Evolutionary conservation across 2,113 vertebrate species (phyloP).

Genomic region (Brachirus orientalis): DNA sequence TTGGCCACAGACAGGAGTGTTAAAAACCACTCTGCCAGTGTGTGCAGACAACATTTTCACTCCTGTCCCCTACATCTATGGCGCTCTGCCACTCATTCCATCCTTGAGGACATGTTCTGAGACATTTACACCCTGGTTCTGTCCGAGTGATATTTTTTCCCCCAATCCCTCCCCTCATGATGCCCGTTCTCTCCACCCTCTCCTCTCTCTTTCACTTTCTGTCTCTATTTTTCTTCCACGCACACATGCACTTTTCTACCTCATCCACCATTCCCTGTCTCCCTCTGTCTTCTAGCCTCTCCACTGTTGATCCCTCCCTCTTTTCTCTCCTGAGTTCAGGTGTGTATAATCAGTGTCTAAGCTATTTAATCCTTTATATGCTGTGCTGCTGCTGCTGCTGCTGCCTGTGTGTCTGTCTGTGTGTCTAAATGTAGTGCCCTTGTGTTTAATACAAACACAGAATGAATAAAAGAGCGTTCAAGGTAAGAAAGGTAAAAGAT

Average conservation of each 20-base stretch:
- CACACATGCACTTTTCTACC: slow-evolving; percentile 2
- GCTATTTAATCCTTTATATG: slow-evolving; percentile 62
- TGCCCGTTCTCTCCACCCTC: slow-evolving; percentile 41
- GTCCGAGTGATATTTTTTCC: slow-evolving; percentile 30
- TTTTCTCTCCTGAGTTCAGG: slow-evolving; percentile 53
- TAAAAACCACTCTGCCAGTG: slow-evolving; percentile 67
- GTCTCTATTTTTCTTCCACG: slow-evolving; percentile 25
- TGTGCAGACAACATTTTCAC: slow-evolving; percentile 55
- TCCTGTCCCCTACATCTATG: slow-evolving; percentile 21
- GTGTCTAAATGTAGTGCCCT: slow-evolving; percentile 44
- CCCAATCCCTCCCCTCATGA: neutral
- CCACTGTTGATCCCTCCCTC: slow-evolving; percentile 24
- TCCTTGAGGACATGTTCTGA: slow-evolving; percentile 54
- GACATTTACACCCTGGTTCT: slow-evolving; percentile 67
- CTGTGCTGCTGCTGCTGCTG: neutral
- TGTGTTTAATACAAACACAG: slow-evolving; percentile 45
- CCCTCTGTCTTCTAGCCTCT: neutral
- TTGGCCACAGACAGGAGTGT: slow-evolving; percentile 61
- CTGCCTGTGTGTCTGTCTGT: slow-evolving; percentile 11
- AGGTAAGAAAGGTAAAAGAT: slow-evolving; percentile 30
- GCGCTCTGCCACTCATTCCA: slow-evolving; percentile 31
- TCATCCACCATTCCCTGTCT: neutral
- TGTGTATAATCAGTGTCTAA: slow-evolving; percentile 71
- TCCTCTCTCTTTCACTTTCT: slow-evolving; percentile 38
- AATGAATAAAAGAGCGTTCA: slow-evolving; percentile 52